phyloP scores from a whole-genome alignment of 53 echinoderm and acorn worm species.

The Holothuria leucospilota region DNA sequence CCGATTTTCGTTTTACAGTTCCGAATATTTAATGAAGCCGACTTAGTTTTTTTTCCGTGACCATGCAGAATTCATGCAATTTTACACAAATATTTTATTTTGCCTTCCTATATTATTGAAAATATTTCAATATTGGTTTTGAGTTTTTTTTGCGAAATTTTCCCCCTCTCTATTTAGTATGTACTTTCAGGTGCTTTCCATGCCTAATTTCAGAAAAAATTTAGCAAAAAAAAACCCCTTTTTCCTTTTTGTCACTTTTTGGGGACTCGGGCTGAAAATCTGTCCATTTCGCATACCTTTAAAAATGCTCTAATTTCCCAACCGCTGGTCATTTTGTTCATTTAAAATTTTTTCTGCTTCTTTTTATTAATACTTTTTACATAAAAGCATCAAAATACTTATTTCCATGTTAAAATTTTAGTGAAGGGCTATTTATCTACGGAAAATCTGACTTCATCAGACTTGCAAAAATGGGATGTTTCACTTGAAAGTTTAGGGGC shows the following conservation, averaged over 20 bases:
- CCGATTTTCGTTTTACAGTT: background rate
- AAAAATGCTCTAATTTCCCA: background rate
- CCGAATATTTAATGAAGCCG: too few species aligned
- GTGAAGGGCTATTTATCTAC: too few species aligned
- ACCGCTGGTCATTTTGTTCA: background rate
- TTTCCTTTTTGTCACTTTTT: conserved; percentile 18
- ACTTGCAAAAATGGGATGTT: too few species aligned
- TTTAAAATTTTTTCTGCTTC: background rate
- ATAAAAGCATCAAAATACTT: background rate
- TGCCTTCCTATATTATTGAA: background rate
- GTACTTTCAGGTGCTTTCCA: conserved; percentile 11
- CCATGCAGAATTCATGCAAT: background rate
- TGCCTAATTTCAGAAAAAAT: conserved; percentile 13
- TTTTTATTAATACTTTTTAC: background rate
- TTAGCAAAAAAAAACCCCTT: background rate
- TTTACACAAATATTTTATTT: background rate
- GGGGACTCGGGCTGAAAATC: background rate
- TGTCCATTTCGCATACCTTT: background rate
- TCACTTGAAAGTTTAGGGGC: too few species aligned
- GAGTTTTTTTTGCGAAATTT: conserved; percentile 28
- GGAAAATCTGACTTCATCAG: too few species aligned
- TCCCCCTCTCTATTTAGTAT: background rate
- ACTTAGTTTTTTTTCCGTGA: background rate
- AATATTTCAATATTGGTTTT: conserved; percentile 10
- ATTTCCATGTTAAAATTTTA: background rate